Conservation (phyloP, 2,113 vertebrate species). For the Cnemophilus loriae region DNA sequence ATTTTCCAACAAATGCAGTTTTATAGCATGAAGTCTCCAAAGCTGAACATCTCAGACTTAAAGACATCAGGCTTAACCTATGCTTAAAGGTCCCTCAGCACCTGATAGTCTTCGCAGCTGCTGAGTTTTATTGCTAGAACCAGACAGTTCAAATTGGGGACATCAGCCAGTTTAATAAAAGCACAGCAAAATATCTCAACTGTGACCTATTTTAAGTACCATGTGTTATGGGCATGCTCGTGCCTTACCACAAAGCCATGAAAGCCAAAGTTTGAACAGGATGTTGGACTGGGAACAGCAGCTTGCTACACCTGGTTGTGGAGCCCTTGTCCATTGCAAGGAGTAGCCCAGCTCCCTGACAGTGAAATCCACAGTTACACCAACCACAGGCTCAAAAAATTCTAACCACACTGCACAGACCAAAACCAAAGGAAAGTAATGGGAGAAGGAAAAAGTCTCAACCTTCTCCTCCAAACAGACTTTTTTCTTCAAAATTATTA, state of each 20-base stretch:
- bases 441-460: not conserved
- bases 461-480: not conserved
- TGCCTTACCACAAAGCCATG: slow-evolving; percentile 1
- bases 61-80: slow-evolving; percentile 36
- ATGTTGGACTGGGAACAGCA: not conserved
- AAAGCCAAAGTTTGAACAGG: not conserved
- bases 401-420: not conserved
- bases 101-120: slow-evolving; percentile 26
- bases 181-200: slow-evolving; percentile 15
- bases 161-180: slow-evolving; percentile 63
- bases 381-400: not conserved
- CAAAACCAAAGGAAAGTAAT: not conserved
- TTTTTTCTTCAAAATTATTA: not conserved
- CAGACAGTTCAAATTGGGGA: slow-evolving; percentile 59
- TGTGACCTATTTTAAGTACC: slow-evolving; percentile 12
- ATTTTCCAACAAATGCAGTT: slow-evolving; percentile 38
- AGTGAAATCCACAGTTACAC: not conserved
- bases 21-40: slow-evolving; percentile 20
- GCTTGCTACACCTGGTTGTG: not conserved
- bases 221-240: slow-evolving; percentile 5
- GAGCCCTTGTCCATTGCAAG: not conserved
- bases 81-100: slow-evolving; percentile 33
- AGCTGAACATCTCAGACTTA: slow-evolving; percentile 16
- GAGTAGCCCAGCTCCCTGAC: not conserved
- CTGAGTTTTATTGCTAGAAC: slow-evolving; percentile 33